phyloP scores from a whole-genome alignment of 2,113 vertebrate species.

The Cheilinus undulatus region DNA sequence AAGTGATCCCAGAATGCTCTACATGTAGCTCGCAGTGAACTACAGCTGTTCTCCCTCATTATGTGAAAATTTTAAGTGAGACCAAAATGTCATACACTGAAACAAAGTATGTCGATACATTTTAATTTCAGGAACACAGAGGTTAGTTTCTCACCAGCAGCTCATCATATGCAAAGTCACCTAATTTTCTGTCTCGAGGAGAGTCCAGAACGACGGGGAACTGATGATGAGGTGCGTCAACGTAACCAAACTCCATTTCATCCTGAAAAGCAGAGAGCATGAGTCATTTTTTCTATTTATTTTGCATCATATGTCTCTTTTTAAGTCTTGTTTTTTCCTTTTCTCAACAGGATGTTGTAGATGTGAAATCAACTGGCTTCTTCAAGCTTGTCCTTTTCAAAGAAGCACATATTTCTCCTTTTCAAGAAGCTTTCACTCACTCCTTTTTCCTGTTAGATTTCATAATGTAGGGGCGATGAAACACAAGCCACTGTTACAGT shows the following conservation, averaged over 20 bases:
- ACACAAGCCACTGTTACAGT: background rate
- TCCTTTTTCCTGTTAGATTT: background rate
- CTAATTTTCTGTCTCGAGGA: conserved; percentile 83
- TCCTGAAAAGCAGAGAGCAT: conserved; percentile 79
- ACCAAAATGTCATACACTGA: background rate
- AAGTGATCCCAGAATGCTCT: too few species aligned
- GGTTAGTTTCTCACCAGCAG: conserved; percentile 86
- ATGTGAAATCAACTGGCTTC: background rate
- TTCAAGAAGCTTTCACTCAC: background rate
- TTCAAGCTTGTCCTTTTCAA: background rate
- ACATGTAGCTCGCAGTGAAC: too few species aligned
- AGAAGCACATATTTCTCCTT: background rate
- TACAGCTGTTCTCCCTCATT: too few species aligned
- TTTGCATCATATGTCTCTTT: too few species aligned
- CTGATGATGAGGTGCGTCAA: conserved; percentile 90
- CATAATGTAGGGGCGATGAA: background rate
- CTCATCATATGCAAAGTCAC: conserved; percentile 84
- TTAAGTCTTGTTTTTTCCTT: background rate
- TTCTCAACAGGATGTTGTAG: background rate
- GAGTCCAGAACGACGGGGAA: conserved; percentile 96
- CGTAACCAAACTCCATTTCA: conserved; percentile 95
- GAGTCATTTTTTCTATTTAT: background rate
- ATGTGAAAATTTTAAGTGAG: too few species aligned
- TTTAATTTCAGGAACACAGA: background rate
- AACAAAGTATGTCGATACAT: background rate